Base-by-base conservation (phyloP, 2,797 vertebrate species). In the Smutsia temminckii region DNA sequence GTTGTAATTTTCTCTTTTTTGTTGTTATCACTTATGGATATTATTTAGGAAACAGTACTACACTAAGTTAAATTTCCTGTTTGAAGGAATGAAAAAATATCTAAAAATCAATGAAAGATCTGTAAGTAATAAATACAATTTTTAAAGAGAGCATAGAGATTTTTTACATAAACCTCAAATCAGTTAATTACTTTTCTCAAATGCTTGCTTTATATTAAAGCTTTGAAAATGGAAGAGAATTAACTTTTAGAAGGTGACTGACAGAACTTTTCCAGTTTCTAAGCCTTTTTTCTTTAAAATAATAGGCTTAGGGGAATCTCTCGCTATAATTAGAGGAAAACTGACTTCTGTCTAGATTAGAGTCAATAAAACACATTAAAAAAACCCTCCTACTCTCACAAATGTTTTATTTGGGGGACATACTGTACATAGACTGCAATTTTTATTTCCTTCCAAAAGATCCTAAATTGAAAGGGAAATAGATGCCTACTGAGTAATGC, bases 401-500 rank as follows among this genome's bases (percentile, higher is more conserved):
- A 66, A 85, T 78, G 96, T 32, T 86, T 92, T 89, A 88, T 91
- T 84, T 93, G 49, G 42, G 37, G 21, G 8, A 85, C 18, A 57
- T 71, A 57, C 81, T 18, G 87, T 78, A 74, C 37, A 55, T 40
- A 68, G 55, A 2, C 10, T 86, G 29, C 53, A 87, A 51, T 64
- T 83, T 85, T 93, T 79, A 29, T 94, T 69, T 81, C 42, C 27
- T 95, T 80, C 21, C 21, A 59, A 74, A 87, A 85, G 21, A 86
- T 53, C 1, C 3, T 81, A 46, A 86, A 85, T 63, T 81, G 46
- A 81, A 94, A 78, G 7, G 29, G 55, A 92, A 92, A 86, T 97
- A 66, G 85, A 68, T 96, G 32, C n/a, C 34, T 91, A 77, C 59
- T 95, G 79, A 95, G 49, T 88, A 95, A 95, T 57, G 16, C 27